Conservation (phyloP, 2,113 vertebrate species). For the Thomomys bottae region DNA sequence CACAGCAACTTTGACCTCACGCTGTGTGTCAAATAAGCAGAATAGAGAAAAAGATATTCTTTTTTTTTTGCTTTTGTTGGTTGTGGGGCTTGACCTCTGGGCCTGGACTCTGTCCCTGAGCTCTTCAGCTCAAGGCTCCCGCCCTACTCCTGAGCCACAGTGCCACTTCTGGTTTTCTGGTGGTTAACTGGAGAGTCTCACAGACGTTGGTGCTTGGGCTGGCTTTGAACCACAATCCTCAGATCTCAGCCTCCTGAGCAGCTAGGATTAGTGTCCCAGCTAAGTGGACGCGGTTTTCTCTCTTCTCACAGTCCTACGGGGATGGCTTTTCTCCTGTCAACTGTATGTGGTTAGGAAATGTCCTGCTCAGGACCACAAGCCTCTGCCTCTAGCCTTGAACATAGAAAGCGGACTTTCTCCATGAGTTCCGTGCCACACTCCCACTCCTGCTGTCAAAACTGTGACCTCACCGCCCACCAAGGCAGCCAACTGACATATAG, state of each 20-base stretch:
- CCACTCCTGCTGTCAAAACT: not conserved
- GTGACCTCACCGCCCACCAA: not conserved
- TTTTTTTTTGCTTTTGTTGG: no score
- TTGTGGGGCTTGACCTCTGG: no score
- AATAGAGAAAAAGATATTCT: not conserved
- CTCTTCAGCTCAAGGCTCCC: no score
- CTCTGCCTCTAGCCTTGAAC: not conserved
- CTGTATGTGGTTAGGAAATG: not conserved
- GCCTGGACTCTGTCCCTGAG: no score
- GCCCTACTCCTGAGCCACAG: no score
- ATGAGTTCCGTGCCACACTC: constrained; percentile 1
- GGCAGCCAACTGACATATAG: not conserved
- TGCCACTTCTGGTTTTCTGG: no score
- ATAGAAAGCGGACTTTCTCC: constrained; percentile 21
- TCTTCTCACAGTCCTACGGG: not conserved
- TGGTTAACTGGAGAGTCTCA: no score
- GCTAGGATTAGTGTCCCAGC: not conserved
- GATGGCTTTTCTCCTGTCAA: not conserved
- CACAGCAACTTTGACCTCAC: not conserved
- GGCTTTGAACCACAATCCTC: no score
- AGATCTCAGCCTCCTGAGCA: no score
- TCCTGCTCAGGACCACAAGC: not conserved
- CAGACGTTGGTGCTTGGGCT: no score
- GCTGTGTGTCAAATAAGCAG: not conserved
- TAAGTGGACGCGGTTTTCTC: not conserved